Base-by-base conservation (phyloP, 2,888 invertebrate genomes). In the Eubasilissa splendida region DNA sequence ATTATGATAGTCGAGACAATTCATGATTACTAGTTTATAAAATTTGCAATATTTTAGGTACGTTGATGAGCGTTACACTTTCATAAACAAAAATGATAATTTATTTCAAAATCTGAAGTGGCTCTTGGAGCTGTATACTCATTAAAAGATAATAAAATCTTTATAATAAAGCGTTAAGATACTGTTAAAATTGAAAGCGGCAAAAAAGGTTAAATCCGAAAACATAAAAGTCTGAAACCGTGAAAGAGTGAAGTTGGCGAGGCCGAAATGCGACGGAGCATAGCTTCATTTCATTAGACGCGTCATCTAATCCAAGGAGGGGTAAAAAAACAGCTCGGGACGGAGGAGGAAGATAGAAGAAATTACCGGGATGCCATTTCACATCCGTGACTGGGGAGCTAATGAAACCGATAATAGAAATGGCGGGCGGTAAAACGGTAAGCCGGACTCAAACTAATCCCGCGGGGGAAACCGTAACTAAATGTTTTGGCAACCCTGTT, bases 301-400 rank as follows among this genome's bases (percentile, higher is more conserved):
- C 70, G 53, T 70, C 70, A 70, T 70, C 70, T 70, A 53, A 54
- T 70, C 31, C 22, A 22, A 53, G 70, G 11, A 11, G 31, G 60
- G 60, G n/a, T 60, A 60, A 70, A 68, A 70, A 70, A 70, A 52
- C 70, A 50, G 9, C 53, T 70, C 54, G 22, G 42, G 50, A 59
- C 33, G n/a, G 14, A 56, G 59, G 60, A 77, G 60, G 58, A 71
- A 77, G 74, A 73, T 77, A 77, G 68, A 80, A 77, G 80, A 65
- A 77, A 80, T 77, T 80, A 68, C 77, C 63, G 22, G 63, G 59
- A 80, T 77, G 66, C 77, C 80, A 58, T 80, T 80, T 66, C 65
- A 14, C 58, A 71, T 14, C 31, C 80, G 80, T 80, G 80, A 80
- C 80, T 73, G 53, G 80, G 52, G 74, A 73, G 63, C 73, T 79